A percentile compares a stretch with the other conserved stretches of the same genome.
Evolutionary conservation across 2,888 invertebrate species (phyloP).

Genomic region (Dolomedes plantarius): DNA sequence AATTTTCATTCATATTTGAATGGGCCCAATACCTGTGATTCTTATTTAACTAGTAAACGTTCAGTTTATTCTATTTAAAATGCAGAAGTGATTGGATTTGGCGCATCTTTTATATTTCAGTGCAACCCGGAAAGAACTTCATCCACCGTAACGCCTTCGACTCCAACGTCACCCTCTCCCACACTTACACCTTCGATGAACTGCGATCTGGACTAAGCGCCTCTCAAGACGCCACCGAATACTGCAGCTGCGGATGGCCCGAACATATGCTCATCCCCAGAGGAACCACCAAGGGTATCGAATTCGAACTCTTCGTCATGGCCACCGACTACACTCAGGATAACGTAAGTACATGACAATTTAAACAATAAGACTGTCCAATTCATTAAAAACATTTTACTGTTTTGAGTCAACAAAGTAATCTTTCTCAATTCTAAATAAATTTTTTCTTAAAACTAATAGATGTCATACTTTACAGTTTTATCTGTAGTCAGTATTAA

Average conservation of each 20-base stretch:
- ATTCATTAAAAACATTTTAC: too few species aligned
- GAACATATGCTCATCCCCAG: constrained; percentile 87
- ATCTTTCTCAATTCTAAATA: too few species aligned
- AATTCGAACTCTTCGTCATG: constrained; percentile 85
- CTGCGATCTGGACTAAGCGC: constrained; percentile 78
- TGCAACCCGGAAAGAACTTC: constrained; percentile 83
- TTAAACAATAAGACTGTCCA: too few species aligned
- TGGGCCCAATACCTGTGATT: too few species aligned
- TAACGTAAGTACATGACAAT: constrained; percentile 77
- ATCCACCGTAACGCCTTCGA: constrained; percentile 84
- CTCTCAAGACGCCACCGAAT: constrained; percentile 76
- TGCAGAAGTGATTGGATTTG: too few species aligned
- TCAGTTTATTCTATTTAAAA: too few species aligned
- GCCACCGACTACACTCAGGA: constrained; percentile 85
- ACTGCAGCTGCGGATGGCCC: constrained; percentile 93
- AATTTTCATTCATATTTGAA: too few species aligned
- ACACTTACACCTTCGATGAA: constrained; percentile 85
- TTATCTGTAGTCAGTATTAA: too few species aligned
- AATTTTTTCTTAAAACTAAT: too few species aligned
- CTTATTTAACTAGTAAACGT: too few species aligned
- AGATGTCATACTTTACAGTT: too few species aligned
- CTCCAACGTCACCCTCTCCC: constrained; percentile 81
- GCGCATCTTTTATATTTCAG: constrained; percentile 73
- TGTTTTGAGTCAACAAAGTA: too few species aligned
- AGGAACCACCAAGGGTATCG: constrained; percentile 83